phyloP scores from a whole-genome alignment of 2,797 vertebrate genomes.

The Etheostoma nigrum region DNA sequence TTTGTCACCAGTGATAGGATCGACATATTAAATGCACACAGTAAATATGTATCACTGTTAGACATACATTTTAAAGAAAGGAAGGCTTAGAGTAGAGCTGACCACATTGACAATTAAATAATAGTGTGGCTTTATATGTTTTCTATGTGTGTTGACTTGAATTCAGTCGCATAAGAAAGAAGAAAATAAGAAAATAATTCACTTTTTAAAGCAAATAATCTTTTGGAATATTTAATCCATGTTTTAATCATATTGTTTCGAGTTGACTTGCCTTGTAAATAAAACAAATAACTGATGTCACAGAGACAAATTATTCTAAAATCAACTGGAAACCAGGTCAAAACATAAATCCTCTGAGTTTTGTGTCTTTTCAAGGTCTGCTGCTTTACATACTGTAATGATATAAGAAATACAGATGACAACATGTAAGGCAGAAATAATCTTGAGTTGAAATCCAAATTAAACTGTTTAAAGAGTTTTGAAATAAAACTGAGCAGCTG shows the following conservation, averaged over 20 bases:
- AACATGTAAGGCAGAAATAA: background rate
- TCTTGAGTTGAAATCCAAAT: background rate
- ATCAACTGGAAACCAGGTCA: background rate
- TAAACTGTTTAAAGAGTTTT: background rate
- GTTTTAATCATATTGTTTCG: background rate
- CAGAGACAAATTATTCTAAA: background rate
- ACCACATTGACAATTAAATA: slow-evolving; percentile 14
- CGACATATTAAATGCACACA: slow-evolving; percentile 25
- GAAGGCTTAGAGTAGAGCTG: slow-evolving; percentile 24
- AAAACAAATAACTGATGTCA: background rate
- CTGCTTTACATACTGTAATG: background rate
- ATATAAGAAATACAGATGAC: background rate
- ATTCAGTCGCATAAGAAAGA: background rate
- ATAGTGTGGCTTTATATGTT: slow-evolving; percentile 2
- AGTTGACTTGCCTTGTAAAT: background rate
- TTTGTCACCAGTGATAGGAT: slow-evolving; percentile 28
- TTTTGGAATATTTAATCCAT: background rate
- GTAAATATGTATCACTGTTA: slow-evolving; percentile 13
- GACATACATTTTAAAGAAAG: slow-evolving; percentile 27
- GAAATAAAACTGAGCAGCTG: background rate
- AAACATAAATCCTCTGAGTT: background rate
- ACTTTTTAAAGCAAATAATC: background rate
- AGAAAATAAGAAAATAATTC: background rate
- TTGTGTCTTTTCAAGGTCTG: background rate
- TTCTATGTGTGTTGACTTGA: background rate